Percentiles rank a stretch among this genome's conserved stretches.
phyloP scores from a whole-genome alignment of 2,113 vertebrate species.

The Zosterops borbonicus region DNA sequence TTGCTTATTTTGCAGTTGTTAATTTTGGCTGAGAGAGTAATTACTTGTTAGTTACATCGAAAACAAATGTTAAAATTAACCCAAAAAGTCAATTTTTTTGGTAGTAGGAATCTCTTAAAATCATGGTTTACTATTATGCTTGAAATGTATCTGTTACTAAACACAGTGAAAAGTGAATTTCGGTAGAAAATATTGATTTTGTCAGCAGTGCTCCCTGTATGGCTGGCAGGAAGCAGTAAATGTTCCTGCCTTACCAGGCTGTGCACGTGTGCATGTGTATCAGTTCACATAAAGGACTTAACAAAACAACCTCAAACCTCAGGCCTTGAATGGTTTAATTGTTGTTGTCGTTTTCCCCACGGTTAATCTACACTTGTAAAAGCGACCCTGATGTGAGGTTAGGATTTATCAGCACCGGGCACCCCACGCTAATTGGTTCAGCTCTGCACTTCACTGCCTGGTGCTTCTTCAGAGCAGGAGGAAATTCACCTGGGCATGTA shows the following conservation, averaged over 20 bases:
- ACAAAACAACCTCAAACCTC: not conserved
- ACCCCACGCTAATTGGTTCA: not conserved
- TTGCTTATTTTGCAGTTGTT: not conserved
- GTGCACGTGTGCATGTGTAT: not conserved
- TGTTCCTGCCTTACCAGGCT: not conserved
- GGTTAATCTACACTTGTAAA: not conserved
- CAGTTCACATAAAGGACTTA: not conserved
- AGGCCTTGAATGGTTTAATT: conserved; percentile 23
- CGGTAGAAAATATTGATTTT: not conserved
- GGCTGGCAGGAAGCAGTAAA: not conserved
- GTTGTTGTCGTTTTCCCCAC: conserved; percentile 5
- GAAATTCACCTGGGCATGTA: accelerated
- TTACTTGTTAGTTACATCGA: not conserved
- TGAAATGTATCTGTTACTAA: not conserved
- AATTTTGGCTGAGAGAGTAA: not conserved
- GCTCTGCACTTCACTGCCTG: not conserved
- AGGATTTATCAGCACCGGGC: not conserved
- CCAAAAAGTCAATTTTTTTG: not conserved
- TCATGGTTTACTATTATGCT: not conserved
- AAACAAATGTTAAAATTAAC: not conserved
- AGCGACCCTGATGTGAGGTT: not conserved
- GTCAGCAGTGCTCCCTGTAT: not conserved
- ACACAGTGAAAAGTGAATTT: not conserved
- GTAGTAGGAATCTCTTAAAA: not conserved
- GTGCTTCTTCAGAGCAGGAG: not conserved